Percentiles rank a stretch among this genome's conserved stretches.
Conservation (phyloP, 2,888 invertebrate species). For the Drosophila suboccidentalis region DNA sequence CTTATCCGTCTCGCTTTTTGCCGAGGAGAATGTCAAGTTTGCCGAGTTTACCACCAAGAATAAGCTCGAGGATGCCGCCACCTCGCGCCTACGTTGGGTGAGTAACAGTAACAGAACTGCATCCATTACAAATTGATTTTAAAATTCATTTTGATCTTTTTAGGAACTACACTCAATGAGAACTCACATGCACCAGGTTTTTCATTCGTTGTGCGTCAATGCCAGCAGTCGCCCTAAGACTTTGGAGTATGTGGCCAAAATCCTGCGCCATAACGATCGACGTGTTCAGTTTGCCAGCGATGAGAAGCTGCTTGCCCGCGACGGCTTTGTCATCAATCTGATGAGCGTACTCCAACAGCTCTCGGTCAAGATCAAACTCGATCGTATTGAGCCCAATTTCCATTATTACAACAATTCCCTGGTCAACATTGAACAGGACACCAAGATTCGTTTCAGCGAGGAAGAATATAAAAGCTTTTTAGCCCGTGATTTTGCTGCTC, state of each 20-base stretch:
- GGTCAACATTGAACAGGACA: constrained; percentile 91
- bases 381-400: constrained; percentile 95
- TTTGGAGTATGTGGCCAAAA: constrained; percentile 91
- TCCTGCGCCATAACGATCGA: constrained; percentile 93
- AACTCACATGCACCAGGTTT: constrained; percentile 91
- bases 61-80: constrained; percentile 74
- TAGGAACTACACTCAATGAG: constrained; percentile 93
- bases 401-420: constrained; percentile 93
- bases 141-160: neutral
- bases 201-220: constrained; percentile 94
- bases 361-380: constrained; percentile 94
- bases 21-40: constrained; percentile 96
- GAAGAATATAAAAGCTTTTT: constrained; percentile 89
- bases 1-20: constrained; percentile 95
- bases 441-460: constrained; percentile 93
- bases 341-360: constrained; percentile 96
- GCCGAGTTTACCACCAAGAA: constrained; percentile 89
- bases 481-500: constrained; percentile 66
- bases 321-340: constrained; percentile 98
- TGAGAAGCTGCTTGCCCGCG: constrained; percentile 94
- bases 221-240: constrained; percentile 92
- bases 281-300: constrained; percentile 96
- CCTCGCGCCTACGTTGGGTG: constrained; percentile 83
- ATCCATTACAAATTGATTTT: neutral
- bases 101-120: constrained; percentile 53